These are phyloP conservation scores for Heliconius charithonia DNA, from an alignment of 2,888 invertebrate genomes.

Conservation along the genomic window DNA sequence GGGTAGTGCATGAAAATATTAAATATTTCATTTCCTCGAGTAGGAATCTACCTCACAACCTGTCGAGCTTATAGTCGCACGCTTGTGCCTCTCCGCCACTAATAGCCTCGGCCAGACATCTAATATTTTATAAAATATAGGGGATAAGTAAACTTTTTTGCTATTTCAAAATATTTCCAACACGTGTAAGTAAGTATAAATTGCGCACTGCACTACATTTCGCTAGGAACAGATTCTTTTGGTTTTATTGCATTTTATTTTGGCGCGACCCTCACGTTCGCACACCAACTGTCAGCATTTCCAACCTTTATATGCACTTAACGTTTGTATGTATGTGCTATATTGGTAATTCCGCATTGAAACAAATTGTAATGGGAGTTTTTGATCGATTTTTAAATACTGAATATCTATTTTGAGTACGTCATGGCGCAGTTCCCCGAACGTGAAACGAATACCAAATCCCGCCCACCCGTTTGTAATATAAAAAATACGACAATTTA, in stretches of 20 bases:
- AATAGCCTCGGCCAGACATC: not conserved
- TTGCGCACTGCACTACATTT: slow-evolving; percentile 52
- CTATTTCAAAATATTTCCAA: slow-evolving; percentile 2
- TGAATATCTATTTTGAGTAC: too few species aligned
- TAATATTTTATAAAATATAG: not conserved
- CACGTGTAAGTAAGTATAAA: not conserved
- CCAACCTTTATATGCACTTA: slow-evolving; percentile 10
- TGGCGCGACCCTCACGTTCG: slow-evolving; percentile 53
- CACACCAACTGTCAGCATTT: slow-evolving; percentile 50
- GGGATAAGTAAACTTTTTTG: not conserved
- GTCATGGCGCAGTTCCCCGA: too few species aligned
- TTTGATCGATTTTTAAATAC: not conserved
- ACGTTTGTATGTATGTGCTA: not conserved
- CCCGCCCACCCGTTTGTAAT: too few species aligned
- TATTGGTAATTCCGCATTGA: not conserved
- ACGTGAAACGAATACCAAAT: too few species aligned
- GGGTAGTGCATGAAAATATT: too few species aligned
- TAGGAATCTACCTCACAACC: too few species aligned
- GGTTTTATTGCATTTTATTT: slow-evolving; percentile 67
- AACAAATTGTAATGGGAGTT: not conserved
- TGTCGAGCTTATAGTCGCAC: too few species aligned
- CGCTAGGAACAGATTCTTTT: slow-evolving; percentile 55
- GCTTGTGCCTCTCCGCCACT: not conserved
- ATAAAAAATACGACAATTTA: too few species aligned
- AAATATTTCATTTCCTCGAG: too few species aligned